These are phyloP conservation scores for Aporrectodea caliginosa DNA, from an alignment of 1,140 invertebrate species.

Conservation along the genomic window DNA sequence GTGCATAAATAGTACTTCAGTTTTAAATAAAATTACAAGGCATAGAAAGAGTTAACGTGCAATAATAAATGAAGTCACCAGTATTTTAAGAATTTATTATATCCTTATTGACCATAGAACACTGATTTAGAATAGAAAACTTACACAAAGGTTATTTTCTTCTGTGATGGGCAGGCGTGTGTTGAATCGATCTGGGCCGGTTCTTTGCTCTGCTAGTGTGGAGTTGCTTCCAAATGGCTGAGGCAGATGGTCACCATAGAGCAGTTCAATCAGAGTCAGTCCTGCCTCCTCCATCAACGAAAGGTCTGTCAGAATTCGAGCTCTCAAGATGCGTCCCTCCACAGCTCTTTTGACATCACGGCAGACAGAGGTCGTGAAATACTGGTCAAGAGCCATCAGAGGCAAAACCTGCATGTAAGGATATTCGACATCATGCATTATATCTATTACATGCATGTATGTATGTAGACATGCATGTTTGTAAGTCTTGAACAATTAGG, in stretches of 20 bases:
- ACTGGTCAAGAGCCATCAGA: conserved; percentile 49
- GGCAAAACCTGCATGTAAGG: conserved; percentile 53
- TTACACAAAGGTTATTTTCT: neutral
- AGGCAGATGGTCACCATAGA: conserved; percentile 25
- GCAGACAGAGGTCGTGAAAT: conserved; percentile 51
- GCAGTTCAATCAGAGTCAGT: neutral
- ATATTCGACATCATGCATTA: no score
- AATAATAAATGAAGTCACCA: no score
- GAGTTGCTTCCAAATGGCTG: neutral
- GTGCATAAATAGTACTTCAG: no score
- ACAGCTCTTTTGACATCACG: conserved; percentile 52
- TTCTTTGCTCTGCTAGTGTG: neutral
- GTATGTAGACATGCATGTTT: no score
- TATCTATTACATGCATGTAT: no score
- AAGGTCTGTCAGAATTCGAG: neutral
- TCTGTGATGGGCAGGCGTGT: neutral
- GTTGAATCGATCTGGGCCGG: neutral
- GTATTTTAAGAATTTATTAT: no score
- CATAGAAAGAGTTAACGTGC: no score
- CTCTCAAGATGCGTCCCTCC: conserved; percentile 50
- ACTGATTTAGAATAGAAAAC: no score
- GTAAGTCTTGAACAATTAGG: no score
- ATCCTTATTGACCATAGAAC: no score
- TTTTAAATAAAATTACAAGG: no score
- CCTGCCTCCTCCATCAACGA: neutral